These are phyloP conservation scores for Babyrousa celebensis DNA, from an alignment of 2,797 vertebrate genomes.

Conservation along the genomic window DNA sequence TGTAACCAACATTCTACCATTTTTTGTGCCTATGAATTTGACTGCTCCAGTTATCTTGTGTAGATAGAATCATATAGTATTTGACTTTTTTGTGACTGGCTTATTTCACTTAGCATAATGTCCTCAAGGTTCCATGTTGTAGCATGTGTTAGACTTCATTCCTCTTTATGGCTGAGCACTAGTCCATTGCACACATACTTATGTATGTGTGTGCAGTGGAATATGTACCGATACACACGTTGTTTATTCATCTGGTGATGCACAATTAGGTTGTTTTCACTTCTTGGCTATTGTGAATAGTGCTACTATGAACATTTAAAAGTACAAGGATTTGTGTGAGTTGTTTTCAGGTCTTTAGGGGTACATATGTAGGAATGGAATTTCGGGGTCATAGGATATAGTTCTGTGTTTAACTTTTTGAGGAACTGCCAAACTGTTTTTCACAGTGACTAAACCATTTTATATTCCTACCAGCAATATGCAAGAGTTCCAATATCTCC, in stretches of 20 bases:
- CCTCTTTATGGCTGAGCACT: background rate
- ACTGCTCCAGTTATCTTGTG: background rate
- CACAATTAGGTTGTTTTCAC: background rate
- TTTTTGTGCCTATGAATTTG: background rate
- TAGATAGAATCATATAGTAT: background rate
- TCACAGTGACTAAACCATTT: background rate
- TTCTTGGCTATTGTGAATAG: background rate
- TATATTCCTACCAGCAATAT: background rate
- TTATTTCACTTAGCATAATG: background rate
- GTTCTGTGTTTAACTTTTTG: background rate
- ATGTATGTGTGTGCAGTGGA: no score
- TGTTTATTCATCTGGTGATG: background rate
- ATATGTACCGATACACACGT: no score
- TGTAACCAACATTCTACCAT: background rate
- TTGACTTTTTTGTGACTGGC: background rate
- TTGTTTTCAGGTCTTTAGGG: constrained; percentile 40
- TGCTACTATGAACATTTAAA: background rate
- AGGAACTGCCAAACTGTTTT: background rate
- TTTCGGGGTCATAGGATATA: background rate
- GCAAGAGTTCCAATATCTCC: background rate
- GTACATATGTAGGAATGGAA: background rate
- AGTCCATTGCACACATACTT: background rate
- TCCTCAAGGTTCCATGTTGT: background rate
- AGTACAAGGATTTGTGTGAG: background rate
- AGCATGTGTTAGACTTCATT: background rate